phyloP scores from a whole-genome alignment of 2,888 invertebrate species.

The Rhogogaster chlorosoma region DNA sequence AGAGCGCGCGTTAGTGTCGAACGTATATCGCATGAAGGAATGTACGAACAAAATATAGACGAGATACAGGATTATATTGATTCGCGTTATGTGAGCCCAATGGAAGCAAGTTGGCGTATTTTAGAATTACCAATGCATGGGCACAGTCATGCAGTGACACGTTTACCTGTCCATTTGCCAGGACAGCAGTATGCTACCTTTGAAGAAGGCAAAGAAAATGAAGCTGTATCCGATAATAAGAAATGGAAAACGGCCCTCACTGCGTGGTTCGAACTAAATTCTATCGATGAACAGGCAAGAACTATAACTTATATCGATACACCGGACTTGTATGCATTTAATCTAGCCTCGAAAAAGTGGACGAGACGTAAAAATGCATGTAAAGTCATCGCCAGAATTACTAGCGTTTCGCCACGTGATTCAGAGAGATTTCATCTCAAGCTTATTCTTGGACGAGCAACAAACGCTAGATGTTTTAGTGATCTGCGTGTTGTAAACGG shows the following conservation, averaged over 20 bases:
- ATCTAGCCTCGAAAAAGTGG: neutral
- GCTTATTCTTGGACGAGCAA: conserved; percentile 54
- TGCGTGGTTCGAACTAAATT: conserved; percentile 63
- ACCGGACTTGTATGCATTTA: conserved; percentile 56
- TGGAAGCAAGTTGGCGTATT: conserved; percentile 70
- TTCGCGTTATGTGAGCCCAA: conserved; percentile 68
- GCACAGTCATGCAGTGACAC: too few relatives aligned
- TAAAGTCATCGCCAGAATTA: neutral
- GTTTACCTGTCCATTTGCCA: too few relatives aligned
- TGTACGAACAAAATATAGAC: conserved; percentile 56
- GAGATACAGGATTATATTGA: conserved; percentile 68
- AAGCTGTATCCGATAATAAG: conserved; percentile 36
- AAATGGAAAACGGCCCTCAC: conserved; percentile 58
- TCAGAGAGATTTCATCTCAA: conserved; percentile 53
- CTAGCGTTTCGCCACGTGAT: conserved; percentile 1
- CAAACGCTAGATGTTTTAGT: conserved; percentile 55
- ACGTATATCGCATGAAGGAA: too few relatives aligned
- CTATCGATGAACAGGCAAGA: conserved; percentile 56
- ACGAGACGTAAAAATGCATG: neutral
- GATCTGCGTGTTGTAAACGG: conserved; percentile 57
- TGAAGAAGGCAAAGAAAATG: conserved; percentile 36
- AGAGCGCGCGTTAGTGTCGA: conserved; percentile 52
- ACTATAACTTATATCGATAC: conserved; percentile 58
- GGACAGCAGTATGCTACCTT: too few relatives aligned
- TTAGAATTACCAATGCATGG: too few relatives aligned